Conservation (phyloP, 2,888 invertebrate species). For the Salpingus planirostris region DNA sequence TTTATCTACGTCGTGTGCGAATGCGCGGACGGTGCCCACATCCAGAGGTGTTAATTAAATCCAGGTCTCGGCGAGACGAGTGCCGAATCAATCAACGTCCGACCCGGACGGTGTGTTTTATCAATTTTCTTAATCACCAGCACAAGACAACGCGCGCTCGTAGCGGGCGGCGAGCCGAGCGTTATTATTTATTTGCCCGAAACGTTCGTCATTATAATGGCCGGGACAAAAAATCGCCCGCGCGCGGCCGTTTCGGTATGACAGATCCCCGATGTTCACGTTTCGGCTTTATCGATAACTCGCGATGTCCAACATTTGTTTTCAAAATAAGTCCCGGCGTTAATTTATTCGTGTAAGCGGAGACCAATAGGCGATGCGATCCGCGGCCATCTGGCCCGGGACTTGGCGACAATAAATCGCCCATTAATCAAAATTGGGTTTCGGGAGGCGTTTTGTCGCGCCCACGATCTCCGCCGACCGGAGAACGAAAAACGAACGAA, state of each 20-base stretch:
- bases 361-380: constrained; percentile 12
- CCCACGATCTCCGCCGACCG: too few relatives aligned
- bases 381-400: constrained; percentile 11
- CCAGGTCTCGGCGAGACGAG: constrained; percentile 26
- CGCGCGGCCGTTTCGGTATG: constrained; percentile 20
- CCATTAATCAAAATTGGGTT: constrained; percentile 14
- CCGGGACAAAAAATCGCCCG: constrained; percentile 22
- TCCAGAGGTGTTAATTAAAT: constrained; percentile 33
- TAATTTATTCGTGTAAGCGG: constrained; percentile 20
- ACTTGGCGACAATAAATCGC: constrained; percentile 15
- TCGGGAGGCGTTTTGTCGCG: too few relatives aligned
- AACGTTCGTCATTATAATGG: constrained; percentile 24
- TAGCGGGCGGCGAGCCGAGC: too few relatives aligned
- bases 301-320: constrained; percentile 25
- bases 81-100: constrained; percentile 33
- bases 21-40: too few relatives aligned
- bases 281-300: constrained; percentile 27
- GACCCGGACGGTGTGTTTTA: constrained; percentile 29
- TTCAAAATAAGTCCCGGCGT: constrained; percentile 20
- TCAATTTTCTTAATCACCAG: constrained; percentile 30
- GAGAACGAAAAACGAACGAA: too few relatives aligned
- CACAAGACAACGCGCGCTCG: too few relatives aligned
- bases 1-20: too few relatives aligned
- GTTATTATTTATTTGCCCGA: constrained; percentile 30
- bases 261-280: constrained; percentile 23